Evolutionary conservation across 1,140 invertebrate species (phyloP), one percentile per base, ranked within the genome.

Genomic region (Pogonomyrmex californicus): DNA sequence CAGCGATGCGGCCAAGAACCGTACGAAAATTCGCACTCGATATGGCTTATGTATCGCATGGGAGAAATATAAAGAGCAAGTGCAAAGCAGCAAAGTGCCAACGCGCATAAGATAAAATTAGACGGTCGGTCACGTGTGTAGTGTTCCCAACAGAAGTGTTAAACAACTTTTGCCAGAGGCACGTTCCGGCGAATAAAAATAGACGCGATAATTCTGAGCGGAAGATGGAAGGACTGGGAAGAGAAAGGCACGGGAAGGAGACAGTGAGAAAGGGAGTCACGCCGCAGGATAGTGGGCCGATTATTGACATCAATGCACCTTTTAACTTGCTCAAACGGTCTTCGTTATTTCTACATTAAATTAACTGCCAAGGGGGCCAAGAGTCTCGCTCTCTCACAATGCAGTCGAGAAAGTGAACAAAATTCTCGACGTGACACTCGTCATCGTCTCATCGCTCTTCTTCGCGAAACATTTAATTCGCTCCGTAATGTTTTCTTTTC

Each of bases 231-330:
- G 78, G 41, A n/a, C n/a, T 49, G 30, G 33, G 47, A 30, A 44
- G 44, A 10, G 47, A 41, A 49, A 23, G 33, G 47, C 4, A 54
- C 17, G 5, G 41, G 49, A 73, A 12, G 47, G 12, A 51, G 33
- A 62, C 1, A 49, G 56, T 47, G 30, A 36, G 60, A 60, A 30
- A 66, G n/a, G 30, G 17, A 54, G 47, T 56, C 30, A 62, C 41
- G 68, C 33, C 65, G 66, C 76, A 41, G 17, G 68, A 71, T 44
- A 82, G 73, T 85, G 83, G 79, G 78, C 49, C 82, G 86, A 91
- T 91, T 91, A 91, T 92, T 92, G 88, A 92, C 91, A 90, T 88
- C 81, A 88, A 90, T 92, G 86, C 90, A 92, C 90, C 91, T 91
- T 81, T 92, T 90, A 92, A 92, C 87, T 92, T 90, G 90, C 90